Percentiles rank a stretch among this genome's conserved stretches.
phyloP scores from a whole-genome alignment of 2,113 vertebrate genomes.

The Centropus unirufus region DNA sequence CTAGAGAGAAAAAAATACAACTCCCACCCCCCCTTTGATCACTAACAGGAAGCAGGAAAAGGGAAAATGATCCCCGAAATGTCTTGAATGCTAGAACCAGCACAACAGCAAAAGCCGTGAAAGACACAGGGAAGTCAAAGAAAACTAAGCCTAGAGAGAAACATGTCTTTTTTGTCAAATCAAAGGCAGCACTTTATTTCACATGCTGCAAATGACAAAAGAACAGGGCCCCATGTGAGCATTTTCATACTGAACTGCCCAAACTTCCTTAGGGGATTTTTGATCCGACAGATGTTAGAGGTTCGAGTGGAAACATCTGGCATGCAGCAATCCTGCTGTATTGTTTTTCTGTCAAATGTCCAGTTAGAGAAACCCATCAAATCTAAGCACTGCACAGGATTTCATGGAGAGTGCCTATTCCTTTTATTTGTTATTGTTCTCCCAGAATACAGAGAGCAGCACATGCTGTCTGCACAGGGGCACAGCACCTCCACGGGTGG shows the following conservation, averaged over 20 bases:
- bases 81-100: background rate
- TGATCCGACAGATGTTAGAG: background rate
- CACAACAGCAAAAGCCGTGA: background rate
- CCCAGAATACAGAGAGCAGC: background rate
- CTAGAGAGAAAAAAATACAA: background rate
- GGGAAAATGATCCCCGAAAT: background rate
- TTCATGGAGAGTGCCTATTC: background rate
- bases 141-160: background rate
- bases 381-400: background rate
- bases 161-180: background rate
- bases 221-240: background rate
- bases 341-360: slow-evolving; percentile 9
- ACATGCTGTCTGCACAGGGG: background rate
- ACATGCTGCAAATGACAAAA: slow-evolving; percentile 27
- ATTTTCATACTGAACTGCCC: background rate
- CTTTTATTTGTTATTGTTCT: background rate
- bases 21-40: background rate
- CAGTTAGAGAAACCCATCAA: slow-evolving; percentile 12
- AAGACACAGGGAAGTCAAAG: background rate
- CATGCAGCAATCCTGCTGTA: background rate
- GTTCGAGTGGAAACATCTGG: slow-evolving; percentile 42
- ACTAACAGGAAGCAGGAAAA: background rate
- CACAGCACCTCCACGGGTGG: accelerated
- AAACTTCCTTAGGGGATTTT: slow-evolving; percentile 18
- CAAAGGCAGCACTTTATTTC: slow-evolving; percentile 25